Evolutionary conservation across 2,113 vertebrate species (phyloP), one percentile per base, ranked within the genome.

Genomic region (Todiramphus chloris): DNA sequence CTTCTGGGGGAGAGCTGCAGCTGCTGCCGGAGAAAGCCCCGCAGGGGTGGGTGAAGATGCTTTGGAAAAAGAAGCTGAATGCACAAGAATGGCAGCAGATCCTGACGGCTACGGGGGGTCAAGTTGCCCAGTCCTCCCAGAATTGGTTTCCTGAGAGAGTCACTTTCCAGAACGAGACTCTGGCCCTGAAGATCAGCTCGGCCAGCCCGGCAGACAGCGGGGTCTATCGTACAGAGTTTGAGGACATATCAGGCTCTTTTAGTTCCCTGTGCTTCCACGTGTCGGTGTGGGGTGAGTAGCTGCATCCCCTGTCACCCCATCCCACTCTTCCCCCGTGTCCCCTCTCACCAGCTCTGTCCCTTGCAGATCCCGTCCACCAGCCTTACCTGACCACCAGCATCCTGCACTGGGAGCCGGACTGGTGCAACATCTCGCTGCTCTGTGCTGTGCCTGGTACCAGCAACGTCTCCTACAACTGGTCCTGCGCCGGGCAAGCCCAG

Each of bases 51-150:
- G 0, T 0, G 0, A 7, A 0, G 6, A 1, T 83, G 0, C 0
- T 0, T 0, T 94, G 92, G 87, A 39, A 0, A 10, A 1, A 5
- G n/a, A 1, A 0, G 0, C 2, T 1, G 27, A 16, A 2, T 0
- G 1, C 5, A 3, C 8, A 3, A 5, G 0, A 0, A 1, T 0
- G 0, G 3, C 2, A 2, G 0, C 3, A 16, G 4, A 43, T 94
- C 35, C 21, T 83, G 77, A 31, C 2, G 0, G 56, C 7, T 9
- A 1, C 5, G 3, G n/a, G 2, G 21, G 4, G 2, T 2, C 2
- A 8, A 7, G 0, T 0, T 2, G 0, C 0, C 13, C 0, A 1
- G 0, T 0, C 0, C 6, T 0, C 2, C 9, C 1, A 0, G 0
- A 1, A 5, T 5, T 0, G 1, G 3, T 67, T 67, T 3, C 4